Evolutionary conservation across 2,797 vertebrate genomes (phyloP).

Genomic region (Macropodus opercularis): DNA sequence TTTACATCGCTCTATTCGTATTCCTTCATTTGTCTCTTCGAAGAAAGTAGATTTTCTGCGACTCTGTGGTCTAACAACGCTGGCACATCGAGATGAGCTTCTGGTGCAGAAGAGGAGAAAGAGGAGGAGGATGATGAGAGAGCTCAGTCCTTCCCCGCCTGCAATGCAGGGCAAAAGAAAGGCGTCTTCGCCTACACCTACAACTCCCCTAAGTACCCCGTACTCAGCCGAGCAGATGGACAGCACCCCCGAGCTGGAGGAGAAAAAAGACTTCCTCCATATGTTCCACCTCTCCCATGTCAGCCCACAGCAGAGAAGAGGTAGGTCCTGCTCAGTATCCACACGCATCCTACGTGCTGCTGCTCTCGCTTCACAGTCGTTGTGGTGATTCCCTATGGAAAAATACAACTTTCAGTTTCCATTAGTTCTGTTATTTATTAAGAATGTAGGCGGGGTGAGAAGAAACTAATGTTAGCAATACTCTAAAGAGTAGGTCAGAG

Average conservation of each 20-base stretch:
- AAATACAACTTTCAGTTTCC: slow-evolving; percentile 17
- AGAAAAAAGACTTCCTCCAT: slow-evolving; percentile 91
- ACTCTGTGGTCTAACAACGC: slow-evolving; percentile 89
- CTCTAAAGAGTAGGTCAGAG: slow-evolving; percentile 16
- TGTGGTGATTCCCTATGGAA: slow-evolving; percentile 28
- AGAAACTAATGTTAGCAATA: slow-evolving; percentile 34
- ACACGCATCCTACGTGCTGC: slow-evolving; percentile 33
- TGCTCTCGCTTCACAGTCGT: slow-evolving; percentile 26
- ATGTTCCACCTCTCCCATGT: slow-evolving; percentile 90
- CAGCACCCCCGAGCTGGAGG: slow-evolving; percentile 86
- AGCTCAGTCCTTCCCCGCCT: slow-evolving; percentile 87
- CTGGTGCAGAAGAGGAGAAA: slow-evolving; percentile 87
- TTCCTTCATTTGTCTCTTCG: slow-evolving; percentile 14
- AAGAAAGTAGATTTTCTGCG: slow-evolving; percentile 92
- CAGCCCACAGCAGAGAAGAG: slow-evolving; percentile 88
- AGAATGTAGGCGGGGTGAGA: slow-evolving; percentile 39
- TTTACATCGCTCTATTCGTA: slow-evolving; percentile 19
- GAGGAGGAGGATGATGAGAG: slow-evolving; percentile 89
- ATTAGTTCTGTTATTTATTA: slow-evolving; percentile 21
- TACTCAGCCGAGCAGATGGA: slow-evolving; percentile 92
- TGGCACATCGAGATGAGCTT: slow-evolving; percentile 87
- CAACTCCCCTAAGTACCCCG: slow-evolving; percentile 83
- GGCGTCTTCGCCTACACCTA: slow-evolving; percentile 77
- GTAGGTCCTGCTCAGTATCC: slow-evolving; percentile 67
- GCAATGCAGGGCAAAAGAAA: slow-evolving; percentile 83